These are phyloP conservation scores for Philopedon plagiatum DNA, from an alignment of 2,888 invertebrate species.

Conservation along the genomic window DNA sequence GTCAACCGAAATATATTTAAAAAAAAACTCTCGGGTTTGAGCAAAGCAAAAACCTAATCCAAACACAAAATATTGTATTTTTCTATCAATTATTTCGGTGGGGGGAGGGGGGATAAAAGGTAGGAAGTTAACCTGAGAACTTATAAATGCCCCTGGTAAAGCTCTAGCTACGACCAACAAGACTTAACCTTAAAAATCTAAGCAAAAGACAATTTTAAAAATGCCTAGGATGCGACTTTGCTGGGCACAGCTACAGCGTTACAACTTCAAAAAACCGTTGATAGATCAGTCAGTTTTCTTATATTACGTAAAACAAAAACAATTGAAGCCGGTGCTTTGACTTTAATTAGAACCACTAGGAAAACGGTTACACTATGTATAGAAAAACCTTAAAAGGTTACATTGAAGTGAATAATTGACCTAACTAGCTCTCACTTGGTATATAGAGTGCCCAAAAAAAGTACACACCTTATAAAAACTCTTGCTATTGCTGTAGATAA, in stretches of 20 bases:
- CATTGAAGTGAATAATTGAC: conserved; percentile 27
- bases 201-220: not conserved
- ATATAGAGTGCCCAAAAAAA: not conserved
- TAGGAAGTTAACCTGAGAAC: not conserved
- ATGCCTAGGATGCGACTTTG: not conserved
- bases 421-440: conserved; percentile 33
- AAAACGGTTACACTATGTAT: conserved; percentile 34
- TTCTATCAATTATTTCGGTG: too few relatives aligned
- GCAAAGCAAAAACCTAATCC: too few relatives aligned
- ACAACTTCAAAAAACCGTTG: conserved; percentile 7
- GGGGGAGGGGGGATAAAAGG: too few relatives aligned
- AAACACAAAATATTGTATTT: too few relatives aligned
- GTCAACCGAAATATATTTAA: not conserved
- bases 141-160: not conserved
- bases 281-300: conserved; percentile 34
- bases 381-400: conserved; percentile 34
- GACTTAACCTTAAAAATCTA: not conserved
- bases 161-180: not conserved
- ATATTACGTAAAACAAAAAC: conserved; percentile 17
- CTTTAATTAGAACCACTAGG: conserved; percentile 22
- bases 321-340: conserved; percentile 43
- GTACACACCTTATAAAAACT: not conserved
- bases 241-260: conserved; percentile 16
- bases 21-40: not conserved
- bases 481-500: too few relatives aligned